These are phyloP conservation scores for Caiman crocodilus DNA, from an alignment of 2,797 vertebrate genomes.

Conservation along the genomic window DNA sequence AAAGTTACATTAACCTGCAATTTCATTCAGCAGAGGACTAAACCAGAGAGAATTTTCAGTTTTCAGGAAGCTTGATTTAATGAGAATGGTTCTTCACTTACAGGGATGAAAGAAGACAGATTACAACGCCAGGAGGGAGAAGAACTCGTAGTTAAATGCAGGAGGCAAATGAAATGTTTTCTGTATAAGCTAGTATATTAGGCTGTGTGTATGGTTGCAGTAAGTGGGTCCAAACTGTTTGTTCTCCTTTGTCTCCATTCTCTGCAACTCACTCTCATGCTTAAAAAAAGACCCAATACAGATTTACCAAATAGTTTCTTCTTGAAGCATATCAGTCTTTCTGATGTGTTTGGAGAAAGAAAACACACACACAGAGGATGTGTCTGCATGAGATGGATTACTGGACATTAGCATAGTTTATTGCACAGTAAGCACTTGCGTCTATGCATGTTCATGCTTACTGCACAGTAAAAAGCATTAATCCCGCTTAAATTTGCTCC, in stretches of 20 bases:
- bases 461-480: too few relatives aligned
- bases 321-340: fast-evolving
- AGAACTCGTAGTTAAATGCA: neutral
- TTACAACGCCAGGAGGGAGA: neutral
- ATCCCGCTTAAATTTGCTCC: too few relatives aligned
- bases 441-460: too few relatives aligned
- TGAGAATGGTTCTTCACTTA: neutral
- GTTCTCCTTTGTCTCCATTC: neutral
- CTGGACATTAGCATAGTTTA: too few relatives aligned
- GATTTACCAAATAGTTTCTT: neutral
- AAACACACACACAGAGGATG: neutral
- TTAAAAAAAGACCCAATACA: neutral
- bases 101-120: neutral
- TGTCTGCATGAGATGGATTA: neutral
- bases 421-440: neutral
- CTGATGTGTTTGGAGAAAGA: neutral
- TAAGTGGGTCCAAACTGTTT: neutral
- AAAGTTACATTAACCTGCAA: neutral
- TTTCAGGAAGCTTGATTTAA: neutral
- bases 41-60: neutral
- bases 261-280: neutral
- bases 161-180: conserved; percentile 12
- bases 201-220: neutral
- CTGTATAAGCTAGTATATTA: neutral
- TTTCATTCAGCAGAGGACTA: neutral